A percentile compares a stretch with the other conserved stretches of the same genome.
Evolutionary conservation across 2,113 vertebrate species (phyloP).

Genomic region (Tetraodon nigroviridis): DNA sequence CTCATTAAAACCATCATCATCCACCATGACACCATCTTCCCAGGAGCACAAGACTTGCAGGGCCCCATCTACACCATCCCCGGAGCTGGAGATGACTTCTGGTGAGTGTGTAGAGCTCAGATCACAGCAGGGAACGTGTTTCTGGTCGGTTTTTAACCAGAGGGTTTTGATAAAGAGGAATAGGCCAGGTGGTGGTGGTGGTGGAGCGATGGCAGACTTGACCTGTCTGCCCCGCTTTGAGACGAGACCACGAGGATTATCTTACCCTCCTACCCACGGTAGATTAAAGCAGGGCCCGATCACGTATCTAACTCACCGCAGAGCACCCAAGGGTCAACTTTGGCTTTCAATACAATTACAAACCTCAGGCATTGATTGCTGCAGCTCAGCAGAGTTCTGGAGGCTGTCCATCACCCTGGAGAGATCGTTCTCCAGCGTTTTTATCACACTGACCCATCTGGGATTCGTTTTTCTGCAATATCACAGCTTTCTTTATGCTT

Average conservation of each 20-base stretch:
- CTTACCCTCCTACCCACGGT: slow-evolving; percentile 52
- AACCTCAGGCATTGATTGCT: slow-evolving; percentile 18
- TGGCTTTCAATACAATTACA: slow-evolving; percentile 31
- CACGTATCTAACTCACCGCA: slow-evolving; percentile 13
- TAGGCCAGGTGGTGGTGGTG: slow-evolving; percentile 9
- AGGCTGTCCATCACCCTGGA: not conserved
- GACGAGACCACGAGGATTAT: slow-evolving; percentile 49
- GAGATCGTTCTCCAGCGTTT: not conserved
- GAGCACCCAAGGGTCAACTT: slow-evolving; percentile 24
- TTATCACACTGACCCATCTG: not conserved
- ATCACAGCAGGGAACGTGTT: not conserved
- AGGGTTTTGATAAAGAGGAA: slow-evolving; percentile 1
- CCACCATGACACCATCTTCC: slow-evolving; percentile 92
- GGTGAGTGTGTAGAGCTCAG: slow-evolving; percentile 70
- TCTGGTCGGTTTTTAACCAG: slow-evolving; percentile 1
- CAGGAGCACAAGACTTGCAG: slow-evolving; percentile 82
- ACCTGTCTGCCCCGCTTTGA: slow-evolving; percentile 24
- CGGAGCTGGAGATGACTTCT: slow-evolving; percentile 86
- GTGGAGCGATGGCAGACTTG: slow-evolving; percentile 1
- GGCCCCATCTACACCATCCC: slow-evolving; percentile 85
- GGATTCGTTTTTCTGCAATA: no score
- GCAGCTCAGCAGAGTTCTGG: slow-evolving; percentile 19
- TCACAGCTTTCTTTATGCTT: no score
- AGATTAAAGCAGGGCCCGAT: slow-evolving; percentile 53
- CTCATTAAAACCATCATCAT: slow-evolving; percentile 99